phyloP scores from a whole-genome alignment of 2,888 invertebrate species.

The Liopterus haemorrhoidalis region DNA sequence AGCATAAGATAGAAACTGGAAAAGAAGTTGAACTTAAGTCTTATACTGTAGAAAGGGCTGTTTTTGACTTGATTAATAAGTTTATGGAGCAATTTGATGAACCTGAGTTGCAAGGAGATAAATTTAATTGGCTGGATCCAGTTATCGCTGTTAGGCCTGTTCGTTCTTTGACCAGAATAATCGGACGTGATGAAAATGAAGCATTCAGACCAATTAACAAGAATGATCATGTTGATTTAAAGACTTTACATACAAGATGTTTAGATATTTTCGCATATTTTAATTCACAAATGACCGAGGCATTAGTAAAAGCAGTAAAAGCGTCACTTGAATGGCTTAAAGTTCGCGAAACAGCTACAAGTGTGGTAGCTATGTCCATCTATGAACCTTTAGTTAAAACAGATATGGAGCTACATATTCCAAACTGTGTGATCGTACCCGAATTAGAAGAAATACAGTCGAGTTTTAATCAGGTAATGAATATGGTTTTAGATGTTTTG shows the following conservation, averaged over 20 bases:
- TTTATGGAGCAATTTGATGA: slow-evolving; percentile 61
- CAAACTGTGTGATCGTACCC: slow-evolving; percentile 56
- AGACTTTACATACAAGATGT: slow-evolving; percentile 62
- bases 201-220: slow-evolving; percentile 62
- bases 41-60: slow-evolving; percentile 66
- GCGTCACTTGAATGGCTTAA: slow-evolving; percentile 66
- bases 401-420: slow-evolving; percentile 59
- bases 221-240: slow-evolving; percentile 53
- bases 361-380: slow-evolving; percentile 49
- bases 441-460: slow-evolving; percentile 66
- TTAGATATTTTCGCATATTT: slow-evolving; percentile 77
- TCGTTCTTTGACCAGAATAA: slow-evolving; percentile 54
- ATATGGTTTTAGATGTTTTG: slow-evolving; percentile 65
- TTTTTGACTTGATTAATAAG: slow-evolving; percentile 69
- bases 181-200: slow-evolving; percentile 51
- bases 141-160: slow-evolving; percentile 57
- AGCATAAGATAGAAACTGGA: slow-evolving; percentile 49
- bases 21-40: slow-evolving; percentile 54
- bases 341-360: slow-evolving; percentile 48
- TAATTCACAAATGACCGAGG: slow-evolving; percentile 66
- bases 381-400: slow-evolving; percentile 57
- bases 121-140: slow-evolving; percentile 59
- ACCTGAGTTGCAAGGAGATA: slow-evolving; percentile 53
- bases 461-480: slow-evolving; percentile 59
- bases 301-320: slow-evolving; percentile 69